Percentiles rank a stretch among this genome's conserved stretches.
These are phyloP conservation scores for Colletes latitarsis DNA, from an alignment of 1,140 invertebrate species.

Conservation along the genomic window DNA sequence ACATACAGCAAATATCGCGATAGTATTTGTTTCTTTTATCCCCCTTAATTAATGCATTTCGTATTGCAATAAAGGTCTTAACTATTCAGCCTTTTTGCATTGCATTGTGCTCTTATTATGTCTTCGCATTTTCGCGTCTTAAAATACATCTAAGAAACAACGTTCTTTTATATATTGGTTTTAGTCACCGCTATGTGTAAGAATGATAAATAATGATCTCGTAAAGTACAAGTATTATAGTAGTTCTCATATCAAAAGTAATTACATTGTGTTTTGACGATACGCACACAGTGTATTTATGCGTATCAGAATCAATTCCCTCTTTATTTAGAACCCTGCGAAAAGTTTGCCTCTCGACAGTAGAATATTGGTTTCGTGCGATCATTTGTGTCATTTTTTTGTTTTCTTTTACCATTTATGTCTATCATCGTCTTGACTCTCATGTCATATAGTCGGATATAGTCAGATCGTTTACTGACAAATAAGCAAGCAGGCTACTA, in stretches of 20 bases:
- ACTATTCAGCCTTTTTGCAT: constrained; percentile 62
- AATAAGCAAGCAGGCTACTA: constrained; percentile 70
- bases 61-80: constrained; percentile 63
- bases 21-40: constrained; percentile 66
- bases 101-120: constrained; percentile 54
- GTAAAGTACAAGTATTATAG: constrained; percentile 70
- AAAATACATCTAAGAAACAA: constrained; percentile 60
- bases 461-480: constrained; percentile 61
- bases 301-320: constrained; percentile 68
- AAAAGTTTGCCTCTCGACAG: constrained; percentile 74
- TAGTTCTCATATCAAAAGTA: constrained; percentile 67
- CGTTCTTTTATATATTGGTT: constrained; percentile 55
- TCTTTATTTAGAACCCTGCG: constrained; percentile 68
- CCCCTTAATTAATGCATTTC: constrained; percentile 67
- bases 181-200: constrained; percentile 58
- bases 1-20: constrained; percentile 69
- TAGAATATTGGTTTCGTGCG: constrained; percentile 64
- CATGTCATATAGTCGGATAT: constrained; percentile 56
- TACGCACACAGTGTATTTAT: constrained; percentile 60
- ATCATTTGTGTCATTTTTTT: constrained; percentile 58
- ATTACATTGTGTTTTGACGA: constrained; percentile 62
- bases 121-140: constrained; percentile 57
- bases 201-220: constrained; percentile 63
- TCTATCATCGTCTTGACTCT: constrained; percentile 71
- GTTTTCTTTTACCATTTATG: constrained; percentile 55